Evolutionary conservation across 2,888 invertebrate species (phyloP), one percentile per base, ranked within the genome.

Genomic region (Peribatodes rhomboidaria): DNA sequence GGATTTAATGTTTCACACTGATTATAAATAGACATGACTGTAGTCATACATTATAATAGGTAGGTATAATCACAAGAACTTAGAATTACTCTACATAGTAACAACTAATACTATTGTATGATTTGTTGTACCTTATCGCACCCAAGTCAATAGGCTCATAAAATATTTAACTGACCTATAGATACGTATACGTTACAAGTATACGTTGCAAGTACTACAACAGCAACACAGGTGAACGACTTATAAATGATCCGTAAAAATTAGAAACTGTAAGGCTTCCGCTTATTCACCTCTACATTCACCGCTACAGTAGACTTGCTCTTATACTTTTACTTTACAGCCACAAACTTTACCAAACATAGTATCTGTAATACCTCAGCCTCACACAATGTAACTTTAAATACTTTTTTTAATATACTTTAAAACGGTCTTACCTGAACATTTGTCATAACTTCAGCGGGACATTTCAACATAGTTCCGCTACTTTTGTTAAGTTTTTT

Each of bases 401-500:
- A 66, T 13, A 37, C 44, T 46, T 27, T 46, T 63, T 53, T 46
- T 20, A 70, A 53, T 50, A 59, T 68, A 67, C 69, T 71, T 74
- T 52, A 8, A 71, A 74, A 68, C 81, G 16, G 31, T 52, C 69
- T 85, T 82, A 91, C 91, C 90, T 88, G 84, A 78, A 80, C 79
- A 78, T 82, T 82, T 80, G 81, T 81, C 80, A 83, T 82, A 81
- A 77, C 86, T 81, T 82, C 78, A 83, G 79, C 80, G 76, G 78
- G 78, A 75, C 77, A 77, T 80, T 77, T 79, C 77, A 84, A 81
- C 87, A 89, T 87, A 78, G 83, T 89, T 89, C 79, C 81, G 77
- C 78, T 81, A 81, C 83, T 82, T 82, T 27, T 87, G 83, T 86
- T n/a, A 81, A 84, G 80, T 84, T 77, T 46, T 60, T 65, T 59